Evolutionary conservation across 2,888 invertebrate species (phyloP), one percentile per base, ranked within the genome.

Genomic region (Meliscaeva auricollis): DNA sequence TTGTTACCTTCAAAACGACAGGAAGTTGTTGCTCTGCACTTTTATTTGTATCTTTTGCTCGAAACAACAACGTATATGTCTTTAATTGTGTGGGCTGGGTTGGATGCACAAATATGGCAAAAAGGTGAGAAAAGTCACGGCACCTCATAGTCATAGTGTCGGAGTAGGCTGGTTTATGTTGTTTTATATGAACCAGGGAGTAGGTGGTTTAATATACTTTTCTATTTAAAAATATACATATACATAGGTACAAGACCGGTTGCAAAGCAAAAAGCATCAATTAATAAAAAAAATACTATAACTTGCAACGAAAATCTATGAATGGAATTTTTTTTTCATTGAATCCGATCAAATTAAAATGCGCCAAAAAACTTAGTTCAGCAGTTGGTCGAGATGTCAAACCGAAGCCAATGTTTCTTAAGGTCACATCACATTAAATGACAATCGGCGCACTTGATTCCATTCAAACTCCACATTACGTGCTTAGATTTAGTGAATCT

Each of bases 11-110:
- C 73, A 46, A 41, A 79, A 60, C 56, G 74, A 75, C 69, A 80
- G 80, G 80, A 80, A 80, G 80, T 80, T 75, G 69, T 54, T 80
- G 69, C n/a, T 64, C 46, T 80, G 80, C 68, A 56, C 62, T 69
- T 75, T 69, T 11, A 44, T 66, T 66, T 48, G 48, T 20, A 38
- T 22, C n/a, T 13, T 38, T 62, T 48, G 38, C 9, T 62, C 17
- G 1, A 38, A 44, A 44, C 41, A 68, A 72, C 22, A 66, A 66
- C 32, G 32, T 32, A 35, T 9, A 38, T 38, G 50, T 50, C 66
- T 66, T 22, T 38, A 46, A 62, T 69, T 52, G 62, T 75, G 80
- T 80, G 80, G 80, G 80, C 8, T 69, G 26, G 46, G 35, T 50
- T 64, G 17, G 75, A 69, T 56, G 69, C 35, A 58, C 80, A 75